Evolutionary conservation across 2,113 vertebrate genomes (phyloP).

Genomic region (Platichthys stellatus): DNA sequence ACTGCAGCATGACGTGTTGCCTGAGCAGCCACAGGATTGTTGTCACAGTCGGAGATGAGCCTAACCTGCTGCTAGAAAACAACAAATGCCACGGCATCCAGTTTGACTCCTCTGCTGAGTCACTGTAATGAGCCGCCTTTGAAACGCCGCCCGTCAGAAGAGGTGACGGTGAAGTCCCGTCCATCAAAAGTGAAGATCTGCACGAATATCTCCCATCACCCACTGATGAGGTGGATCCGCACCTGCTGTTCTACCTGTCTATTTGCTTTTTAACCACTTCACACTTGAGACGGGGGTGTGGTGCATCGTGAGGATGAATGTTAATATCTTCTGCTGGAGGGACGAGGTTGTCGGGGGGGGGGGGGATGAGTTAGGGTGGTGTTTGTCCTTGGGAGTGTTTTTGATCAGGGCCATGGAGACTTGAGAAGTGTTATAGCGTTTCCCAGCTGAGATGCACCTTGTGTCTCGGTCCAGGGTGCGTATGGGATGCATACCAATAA

Average conservation of each 20-base stretch:
- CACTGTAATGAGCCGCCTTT: constrained; percentile 45
- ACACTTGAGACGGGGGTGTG: constrained; percentile 19
- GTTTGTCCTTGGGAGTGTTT: constrained; percentile 32
- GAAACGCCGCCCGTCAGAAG: constrained; percentile 34
- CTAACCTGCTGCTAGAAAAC: constrained; percentile 4
- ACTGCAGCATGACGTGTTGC: constrained; percentile 14
- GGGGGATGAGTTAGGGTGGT: constrained; percentile 24
- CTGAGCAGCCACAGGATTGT: constrained; percentile 14
- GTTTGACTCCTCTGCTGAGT: constrained; percentile 53
- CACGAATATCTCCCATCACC: constrained; percentile 26
- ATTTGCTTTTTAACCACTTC: constrained; percentile 9
- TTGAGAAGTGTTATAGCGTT: constrained; percentile 29
- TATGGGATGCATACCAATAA: constrained; percentile 43
- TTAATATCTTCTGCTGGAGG: constrained; percentile 24
- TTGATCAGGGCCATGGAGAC: constrained; percentile 13
- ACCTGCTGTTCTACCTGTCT: constrained; percentile 27
- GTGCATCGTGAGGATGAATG: constrained; percentile 31
- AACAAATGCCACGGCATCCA: constrained; percentile 50
- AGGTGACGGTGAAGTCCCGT: constrained; percentile 41
- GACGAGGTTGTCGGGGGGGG: constrained; percentile 32
- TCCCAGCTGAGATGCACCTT: constrained; percentile 9
- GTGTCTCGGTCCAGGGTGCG: constrained; percentile 26
- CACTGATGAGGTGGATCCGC: constrained; percentile 31
- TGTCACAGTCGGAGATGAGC: constrained; percentile 32
- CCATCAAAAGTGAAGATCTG: constrained; percentile 22